Evolutionary conservation across 2,113 vertebrate species (phyloP), one percentile per base, ranked within the genome.

Genomic region (Emydura subglobosa): DNA sequence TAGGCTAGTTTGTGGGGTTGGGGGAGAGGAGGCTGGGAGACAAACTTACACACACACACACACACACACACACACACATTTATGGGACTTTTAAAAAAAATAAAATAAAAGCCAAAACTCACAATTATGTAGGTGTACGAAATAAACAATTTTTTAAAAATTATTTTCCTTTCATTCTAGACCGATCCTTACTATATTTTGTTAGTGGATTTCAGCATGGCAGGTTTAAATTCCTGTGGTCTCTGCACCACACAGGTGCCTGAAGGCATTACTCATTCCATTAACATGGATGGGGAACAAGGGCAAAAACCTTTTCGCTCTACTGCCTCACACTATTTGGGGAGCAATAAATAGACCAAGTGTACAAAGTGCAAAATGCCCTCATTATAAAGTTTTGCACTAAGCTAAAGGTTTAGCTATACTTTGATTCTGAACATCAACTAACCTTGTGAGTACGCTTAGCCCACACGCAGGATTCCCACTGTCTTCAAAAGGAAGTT

Each of bases 181-280:
- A 47, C 95, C 50, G n/a, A 78, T 47, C 42, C 24, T 78, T 78
- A 11, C 25, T 14, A 78, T 13, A 47, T 78, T 76, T 68, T 25
- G 19, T 78, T 78, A 47, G 12, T 29, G 42, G 21, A 72, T 83
- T 91, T 93, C 68, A 80, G 55, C 90, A 61, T 16, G 39, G 82
- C 90, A 42, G 42, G 74, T 92, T 81, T 91, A 72, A 50, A 80
- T 29, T 96, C 44, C 31, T 0, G 0, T 0, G 0, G 85, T 76
- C 88, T 44, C n/a, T 83, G 80, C 87, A 88, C 50, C 94, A 91
- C 90, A 96, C 72, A 94, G 85, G 93, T 1, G 1, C 86, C 93
- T 95, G 51, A 93, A 97, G 94, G 96, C 89, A 97, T 96, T 97
- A 96, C 49, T 96, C 93, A 97, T 84, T 95, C 94, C 95, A 88